These are phyloP conservation scores for Sciurus vulgaris DNA, from an alignment of 2,797 vertebrate species.

Conservation along the genomic window DNA sequence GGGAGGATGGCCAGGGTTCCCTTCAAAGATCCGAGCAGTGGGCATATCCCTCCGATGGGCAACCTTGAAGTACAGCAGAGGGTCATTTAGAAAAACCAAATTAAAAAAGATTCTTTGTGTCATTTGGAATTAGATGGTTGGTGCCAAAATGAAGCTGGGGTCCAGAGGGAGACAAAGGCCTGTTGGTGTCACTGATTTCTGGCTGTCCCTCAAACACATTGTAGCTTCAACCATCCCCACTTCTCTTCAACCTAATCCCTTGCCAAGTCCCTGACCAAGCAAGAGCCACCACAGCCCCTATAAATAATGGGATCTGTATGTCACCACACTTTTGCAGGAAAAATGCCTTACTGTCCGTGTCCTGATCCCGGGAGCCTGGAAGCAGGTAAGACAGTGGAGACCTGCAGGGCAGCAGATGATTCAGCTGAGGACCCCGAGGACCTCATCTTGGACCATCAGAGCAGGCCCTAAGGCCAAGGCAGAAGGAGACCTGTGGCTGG, in stretches of 20 bases:
- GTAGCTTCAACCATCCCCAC: no score
- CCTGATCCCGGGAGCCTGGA: background rate
- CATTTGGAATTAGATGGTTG: background rate
- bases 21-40: background rate
- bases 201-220: no score
- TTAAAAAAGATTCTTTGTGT: background rate
- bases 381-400: no score
- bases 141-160: background rate
- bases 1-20: accelerated
- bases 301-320: background rate
- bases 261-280: background rate
- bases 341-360: accelerated
- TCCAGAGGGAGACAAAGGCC: background rate
- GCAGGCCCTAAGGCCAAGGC: background rate
- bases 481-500: accelerated
- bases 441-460: background rate
- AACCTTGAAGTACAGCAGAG: background rate
- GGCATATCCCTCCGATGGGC: background rate
- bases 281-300: background rate
- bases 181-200: accelerated
- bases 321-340: background rate
- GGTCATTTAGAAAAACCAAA: background rate
- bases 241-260: background rate
- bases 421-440: background rate
- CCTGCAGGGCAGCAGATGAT: background rate